Conservation (phyloP, 2,888 invertebrate genomes). For the Tethea ocularis region DNA sequence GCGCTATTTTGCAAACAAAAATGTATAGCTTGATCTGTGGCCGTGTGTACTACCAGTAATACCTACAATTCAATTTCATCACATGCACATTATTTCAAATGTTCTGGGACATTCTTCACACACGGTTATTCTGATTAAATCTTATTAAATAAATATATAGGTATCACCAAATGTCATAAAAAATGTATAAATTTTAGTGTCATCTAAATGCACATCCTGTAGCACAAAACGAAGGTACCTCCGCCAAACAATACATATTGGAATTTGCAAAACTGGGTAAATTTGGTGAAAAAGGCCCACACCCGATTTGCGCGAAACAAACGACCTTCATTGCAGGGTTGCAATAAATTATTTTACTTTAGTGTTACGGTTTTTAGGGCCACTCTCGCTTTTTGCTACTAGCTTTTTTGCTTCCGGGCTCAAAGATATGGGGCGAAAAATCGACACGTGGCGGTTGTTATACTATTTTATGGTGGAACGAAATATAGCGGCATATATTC, state of each 20-base stretch:
- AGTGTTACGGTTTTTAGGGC: constrained; percentile 41
- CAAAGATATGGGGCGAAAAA: constrained; percentile 50
- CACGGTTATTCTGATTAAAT: too few species aligned
- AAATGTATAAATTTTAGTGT: background rate
- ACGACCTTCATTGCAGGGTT: constrained; percentile 31
- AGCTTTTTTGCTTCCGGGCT: constrained; percentile 64
- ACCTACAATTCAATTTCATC: too few species aligned
- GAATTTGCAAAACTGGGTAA: constrained; percentile 50
- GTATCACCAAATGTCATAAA: too few species aligned
- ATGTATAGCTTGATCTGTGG: too few species aligned
- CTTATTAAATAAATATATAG: too few species aligned
- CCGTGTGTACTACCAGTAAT: too few species aligned
- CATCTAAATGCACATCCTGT: background rate
- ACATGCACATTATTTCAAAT: too few species aligned
- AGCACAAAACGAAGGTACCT: constrained; percentile 22
- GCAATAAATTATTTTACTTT: constrained; percentile 70
- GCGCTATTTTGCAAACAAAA: too few species aligned
- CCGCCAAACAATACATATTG: constrained; percentile 40
- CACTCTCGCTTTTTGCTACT: constrained; percentile 72
- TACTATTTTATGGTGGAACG: constrained; percentile 31
- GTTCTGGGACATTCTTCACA: too few species aligned
- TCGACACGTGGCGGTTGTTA: constrained; percentile 72
- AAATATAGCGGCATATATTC: constrained; percentile 10
- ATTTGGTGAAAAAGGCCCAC: constrained; percentile 40
- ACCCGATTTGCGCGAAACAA: constrained; percentile 48